Evolutionary conservation across 1,140 invertebrate genomes (phyloP), one percentile per base, ranked within the genome.

Genomic region (Polypedilum vanderplanki): DNA sequence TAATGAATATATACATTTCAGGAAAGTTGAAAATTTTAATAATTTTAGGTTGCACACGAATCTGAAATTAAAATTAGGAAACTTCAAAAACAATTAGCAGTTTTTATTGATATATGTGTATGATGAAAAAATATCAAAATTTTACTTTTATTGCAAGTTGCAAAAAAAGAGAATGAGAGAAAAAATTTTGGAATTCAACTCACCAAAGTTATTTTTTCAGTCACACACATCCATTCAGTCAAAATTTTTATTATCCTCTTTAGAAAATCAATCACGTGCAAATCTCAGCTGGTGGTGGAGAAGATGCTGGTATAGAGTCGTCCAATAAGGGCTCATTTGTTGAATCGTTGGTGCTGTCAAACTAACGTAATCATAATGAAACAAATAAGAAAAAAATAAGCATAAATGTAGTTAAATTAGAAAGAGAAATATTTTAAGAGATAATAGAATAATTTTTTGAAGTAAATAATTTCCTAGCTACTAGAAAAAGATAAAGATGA

Each of bases 321-420:
- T 70, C 65, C 7, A 70, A 5, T 18, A 70, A 22, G 10, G 17
- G 17, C 17, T 70, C 65, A 22, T 18, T 70, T 70, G 65, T 70
- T 18, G 65, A 70, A 70, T 70, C 65, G 5, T 70, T 70, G 65
- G 18, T 70, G 18, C 65, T 70, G 17, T 70, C 65, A 70, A 70
- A 70, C 65, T 70, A 12, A 22, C 0, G 17, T 3, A 67, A 57
- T 57, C 8, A 18, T 17, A 67, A 67, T 18, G 18, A 67, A 57
- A 57, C 18, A 67, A 18, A 67, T n/a, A 67, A 20, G 12, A 67
- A 8, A 67, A 65, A 67, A 67, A 67, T 18, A 67, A 46, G 15
- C 15, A 46, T 46, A 9, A 12, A 46, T 46, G 15, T 15, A 46
- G 40, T 41, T 41, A n/a, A n/a, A n/a, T n/a, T n/a, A n/a, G n/a